A percentile compares a stretch with the other conserved stretches of the same genome.
phyloP scores from a whole-genome alignment of 2,888 invertebrate species.

The Ceratothoa steindachneri region DNA sequence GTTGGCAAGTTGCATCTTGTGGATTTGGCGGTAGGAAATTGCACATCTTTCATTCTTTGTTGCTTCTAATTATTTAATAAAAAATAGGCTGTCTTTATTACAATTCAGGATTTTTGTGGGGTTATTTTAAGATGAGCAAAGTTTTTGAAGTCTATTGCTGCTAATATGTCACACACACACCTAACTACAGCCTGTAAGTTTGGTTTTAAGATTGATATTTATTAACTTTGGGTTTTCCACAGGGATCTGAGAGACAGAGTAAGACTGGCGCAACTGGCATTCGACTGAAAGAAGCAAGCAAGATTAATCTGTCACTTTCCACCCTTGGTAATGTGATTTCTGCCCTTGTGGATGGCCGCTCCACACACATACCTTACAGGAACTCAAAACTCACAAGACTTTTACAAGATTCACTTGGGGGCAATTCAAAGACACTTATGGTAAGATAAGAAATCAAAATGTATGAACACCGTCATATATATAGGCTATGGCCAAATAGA shows the following conservation, averaged over 20 bases:
- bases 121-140: no score
- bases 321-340: constrained; percentile 98
- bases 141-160: no score
- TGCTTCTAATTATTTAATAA: constrained; percentile 18
- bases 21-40: constrained; percentile 79
- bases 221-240: constrained; percentile 45
- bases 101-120: no score
- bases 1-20: constrained; percentile 97
- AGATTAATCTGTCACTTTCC: constrained; percentile 88
- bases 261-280: constrained; percentile 93
- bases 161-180: background rate
- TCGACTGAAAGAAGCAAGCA: constrained; percentile 90
- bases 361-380: constrained; percentile 94
- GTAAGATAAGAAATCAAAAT: constrained; percentile 56
- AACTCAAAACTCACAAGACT: constrained; percentile 93
- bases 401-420: constrained; percentile 93
- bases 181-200: background rate
- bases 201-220: background rate
- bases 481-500: no score
- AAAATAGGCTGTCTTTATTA: no score
- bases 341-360: constrained; percentile 94
- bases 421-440: constrained; percentile 93
- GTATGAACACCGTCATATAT: no score
- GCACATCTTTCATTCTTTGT: constrained; percentile 16
- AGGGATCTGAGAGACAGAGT: constrained; percentile 95